A percentile compares a stretch with the other conserved stretches of the same genome.
phyloP scores from a whole-genome alignment of 1,140 invertebrate genomes.

The Aricia agestis region DNA sequence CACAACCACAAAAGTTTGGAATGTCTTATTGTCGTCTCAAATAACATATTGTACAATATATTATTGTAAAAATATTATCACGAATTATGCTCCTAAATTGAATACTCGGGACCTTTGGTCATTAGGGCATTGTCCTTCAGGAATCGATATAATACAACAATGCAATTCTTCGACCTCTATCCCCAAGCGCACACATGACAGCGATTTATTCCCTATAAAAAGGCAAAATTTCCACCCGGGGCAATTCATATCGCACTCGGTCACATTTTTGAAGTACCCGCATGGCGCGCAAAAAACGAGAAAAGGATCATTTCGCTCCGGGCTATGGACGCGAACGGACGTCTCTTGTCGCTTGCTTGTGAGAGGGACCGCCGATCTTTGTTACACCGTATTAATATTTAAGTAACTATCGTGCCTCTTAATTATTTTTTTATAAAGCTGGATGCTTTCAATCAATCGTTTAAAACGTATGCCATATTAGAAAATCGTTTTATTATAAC shows the following conservation, averaged over 20 bases:
- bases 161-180: constrained; percentile 10
- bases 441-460: too few relatives aligned
- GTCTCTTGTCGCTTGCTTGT: constrained; percentile 43
- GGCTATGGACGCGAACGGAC: constrained; percentile 39
- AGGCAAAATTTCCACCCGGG: constrained; percentile 39
- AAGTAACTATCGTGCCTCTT: not conserved
- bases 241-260: constrained; percentile 47
- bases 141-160: constrained; percentile 10
- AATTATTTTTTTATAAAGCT: not conserved
- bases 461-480: too few relatives aligned
- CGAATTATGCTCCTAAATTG: not conserved
- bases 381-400: constrained; percentile 23
- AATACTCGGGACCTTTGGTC: not conserved
- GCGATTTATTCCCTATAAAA: constrained; percentile 37
- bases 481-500: too few relatives aligned
- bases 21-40: not conserved
- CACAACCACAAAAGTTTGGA: not conserved
- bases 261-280: constrained; percentile 49
- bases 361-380: constrained; percentile 26
- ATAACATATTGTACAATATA: not conserved
- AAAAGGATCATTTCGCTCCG: constrained; percentile 36
- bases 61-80: not conserved
- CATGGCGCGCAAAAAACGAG: constrained; percentile 34
- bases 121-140: not conserved
- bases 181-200: constrained; percentile 18